Conservation (phyloP, 1,140 invertebrate genomes). For the Trachelipus rathkii region DNA sequence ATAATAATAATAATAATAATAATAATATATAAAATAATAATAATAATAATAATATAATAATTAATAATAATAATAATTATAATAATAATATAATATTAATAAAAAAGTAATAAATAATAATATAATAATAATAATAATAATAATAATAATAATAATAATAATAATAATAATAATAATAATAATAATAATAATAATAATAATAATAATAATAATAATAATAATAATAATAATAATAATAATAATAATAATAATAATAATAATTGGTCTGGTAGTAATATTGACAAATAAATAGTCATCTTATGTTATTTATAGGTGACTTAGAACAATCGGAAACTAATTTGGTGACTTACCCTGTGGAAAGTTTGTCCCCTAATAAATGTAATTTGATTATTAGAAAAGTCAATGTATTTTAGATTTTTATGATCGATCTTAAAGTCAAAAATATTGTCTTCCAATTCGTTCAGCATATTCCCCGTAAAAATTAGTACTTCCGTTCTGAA, state of each 20-base stretch:
- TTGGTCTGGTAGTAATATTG: too few relatives aligned
- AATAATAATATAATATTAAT: slow-evolving; percentile 17
- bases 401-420: slow-evolving; percentile 61
- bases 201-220: slow-evolving; percentile 11
- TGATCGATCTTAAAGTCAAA: slow-evolving; percentile 63
- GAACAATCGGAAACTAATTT: too few relatives aligned
- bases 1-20: slow-evolving; percentile 4
- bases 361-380: slow-evolving; percentile 68
- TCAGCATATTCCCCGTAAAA: slow-evolving; percentile 67
- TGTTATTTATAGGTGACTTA: too few relatives aligned
- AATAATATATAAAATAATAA: neutral
- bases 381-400: slow-evolving; percentile 74
- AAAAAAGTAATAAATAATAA: neutral
- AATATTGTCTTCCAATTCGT: slow-evolving; percentile 64
- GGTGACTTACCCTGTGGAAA: slow-evolving; percentile 56
- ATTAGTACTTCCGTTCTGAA: slow-evolving; percentile 59
- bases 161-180: slow-evolving; percentile 18
- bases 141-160: slow-evolving; percentile 1
- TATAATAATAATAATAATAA: neutral
- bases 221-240: neutral
- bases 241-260: neutral
- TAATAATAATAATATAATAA: slow-evolving; percentile 6
- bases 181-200: slow-evolving; percentile 20
- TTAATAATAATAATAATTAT: slow-evolving; percentile 6
- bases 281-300: too few relatives aligned